Base-by-base conservation (phyloP, 2,113 vertebrate genomes). In the Tetraodon nigroviridis region DNA sequence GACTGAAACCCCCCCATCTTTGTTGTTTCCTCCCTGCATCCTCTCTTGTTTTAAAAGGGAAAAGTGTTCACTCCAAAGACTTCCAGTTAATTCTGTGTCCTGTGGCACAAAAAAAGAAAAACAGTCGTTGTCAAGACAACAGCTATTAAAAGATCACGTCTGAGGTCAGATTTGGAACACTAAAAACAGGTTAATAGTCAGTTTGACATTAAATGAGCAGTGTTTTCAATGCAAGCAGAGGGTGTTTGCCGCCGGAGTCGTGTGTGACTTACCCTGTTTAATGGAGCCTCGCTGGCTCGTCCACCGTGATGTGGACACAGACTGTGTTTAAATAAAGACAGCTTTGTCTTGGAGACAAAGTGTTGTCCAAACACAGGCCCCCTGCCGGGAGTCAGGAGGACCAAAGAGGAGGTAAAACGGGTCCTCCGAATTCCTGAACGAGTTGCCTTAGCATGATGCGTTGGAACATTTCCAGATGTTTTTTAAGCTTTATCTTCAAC, bases 391-490 rank as follows among this genome's bases (percentile, higher is more conserved):
- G 67, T 67, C 41, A 29, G 42, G 67, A 68, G 55, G 59, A 51
- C 50, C 13, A 21, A 53, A 57, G 18, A 19, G 37, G 51, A 76
- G 27, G 52, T 69, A 65, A 71, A 79, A 74, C 47, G 20, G 55
- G 42, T 51, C 63, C 32, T 41, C 41, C n/a, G 44, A 55, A 67
- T 3, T n/a, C n/a, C n/a, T 46, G 7, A 17, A 17, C 13, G 15
- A 68, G 66, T 41, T 75, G 82, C 79, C 84, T 82, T 78, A 75
- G 79, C 76, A 61, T 71, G 62, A 74, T 77, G 29, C 75, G 57
- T 66, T 21, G 81, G 72, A 83, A 79, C 82, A 72, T 84, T 77
- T 75, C 58, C 51, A 22, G 18, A 48, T 7, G 7, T 10, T 16
- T 21, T 32, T 46, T 20, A 21, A 45, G 60, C 22, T 73, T 67